Evolutionary conservation across 2,888 invertebrate genomes (phyloP), one percentile per base, ranked within the genome.

Genomic region (Arrhopalites spinosus): DNA sequence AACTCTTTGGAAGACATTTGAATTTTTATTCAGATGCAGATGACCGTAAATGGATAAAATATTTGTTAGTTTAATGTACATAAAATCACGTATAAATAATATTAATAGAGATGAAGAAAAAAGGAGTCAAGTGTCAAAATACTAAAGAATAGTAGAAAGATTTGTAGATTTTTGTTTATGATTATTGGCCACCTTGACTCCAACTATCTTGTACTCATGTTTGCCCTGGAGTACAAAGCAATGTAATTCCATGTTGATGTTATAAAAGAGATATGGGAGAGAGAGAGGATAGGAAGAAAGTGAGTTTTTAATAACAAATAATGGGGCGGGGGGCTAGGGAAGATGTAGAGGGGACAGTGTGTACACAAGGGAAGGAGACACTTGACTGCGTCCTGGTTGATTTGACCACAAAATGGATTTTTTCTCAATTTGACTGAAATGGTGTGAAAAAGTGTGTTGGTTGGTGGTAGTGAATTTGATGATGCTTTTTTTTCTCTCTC

Each of bases 351-450:
- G 8, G 25, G 27, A 59, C 23, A 59, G 27, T 30, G 66, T 43
- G 66, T n/a, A 17, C 20, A 43, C 20, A 17, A 36, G 36, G 3
- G 36, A 15, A 27, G 59, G 25, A 25, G 13, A 70, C 70, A 70
- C 70, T 70, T 70, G 70, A 70, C 70, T 70, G 70, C 56, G 53
- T 69, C n/a, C n/a, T 70, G 70, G 29, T 70, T 70, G 70, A 70
- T 53, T 70, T 70, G 70, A 70, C 70, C 70, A 56, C 70, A 50
- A 70, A 68, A 70, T 70, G 70, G 70, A 70, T 70, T 70, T 70
- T 70, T 69, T 70, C 56, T 70, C 70, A 70, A 70, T 70, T 70
- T 70, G 70, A 70, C 70, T 70, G 70, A 70, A 70, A 70, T 70
- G 70, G 70, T 70, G 70, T 70, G 70, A 70, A 70, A 70, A 66